Conservation (phyloP, 2,888 invertebrate species). For the Amphipoea lucens region DNA sequence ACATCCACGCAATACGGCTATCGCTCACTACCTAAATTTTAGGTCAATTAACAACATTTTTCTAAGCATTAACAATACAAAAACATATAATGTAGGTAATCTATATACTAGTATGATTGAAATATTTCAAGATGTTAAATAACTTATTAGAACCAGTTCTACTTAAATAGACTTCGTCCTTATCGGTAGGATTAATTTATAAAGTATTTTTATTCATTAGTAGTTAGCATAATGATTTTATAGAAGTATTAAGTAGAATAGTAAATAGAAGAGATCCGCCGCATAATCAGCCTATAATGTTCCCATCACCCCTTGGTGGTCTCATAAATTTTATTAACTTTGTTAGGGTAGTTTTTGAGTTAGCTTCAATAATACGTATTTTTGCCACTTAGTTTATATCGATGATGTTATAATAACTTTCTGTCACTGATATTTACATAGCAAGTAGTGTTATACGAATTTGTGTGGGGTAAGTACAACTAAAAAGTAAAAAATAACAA, state of each 20-base stretch:
- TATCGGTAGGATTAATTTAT: conserved; percentile 33
- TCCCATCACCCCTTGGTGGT: no score
- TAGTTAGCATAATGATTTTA: neutral
- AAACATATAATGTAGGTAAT: neutral
- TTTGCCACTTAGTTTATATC: no score
- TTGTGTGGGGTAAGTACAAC: no score
- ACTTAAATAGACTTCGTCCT: conserved; percentile 21
- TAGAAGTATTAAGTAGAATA: neutral
- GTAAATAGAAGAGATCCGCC: neutral
- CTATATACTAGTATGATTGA: neutral
- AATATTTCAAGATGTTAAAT: conserved; percentile 21
- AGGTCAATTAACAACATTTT: neutral
- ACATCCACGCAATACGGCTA: no score
- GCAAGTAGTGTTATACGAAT: no score
- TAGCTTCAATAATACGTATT: no score
- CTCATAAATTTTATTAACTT: no score
- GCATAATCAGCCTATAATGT: no score
- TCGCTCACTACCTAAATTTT: neutral
- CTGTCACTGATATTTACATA: no score
- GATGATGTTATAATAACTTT: no score
- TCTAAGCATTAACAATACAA: neutral
- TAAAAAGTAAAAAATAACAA: no score
- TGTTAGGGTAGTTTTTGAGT: no score
- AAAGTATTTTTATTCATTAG: conserved; percentile 16
- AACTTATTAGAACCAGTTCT: conserved; percentile 21